Base-by-base conservation (phyloP, 2,888 invertebrate genomes). In the Parthenolecanium corni region DNA sequence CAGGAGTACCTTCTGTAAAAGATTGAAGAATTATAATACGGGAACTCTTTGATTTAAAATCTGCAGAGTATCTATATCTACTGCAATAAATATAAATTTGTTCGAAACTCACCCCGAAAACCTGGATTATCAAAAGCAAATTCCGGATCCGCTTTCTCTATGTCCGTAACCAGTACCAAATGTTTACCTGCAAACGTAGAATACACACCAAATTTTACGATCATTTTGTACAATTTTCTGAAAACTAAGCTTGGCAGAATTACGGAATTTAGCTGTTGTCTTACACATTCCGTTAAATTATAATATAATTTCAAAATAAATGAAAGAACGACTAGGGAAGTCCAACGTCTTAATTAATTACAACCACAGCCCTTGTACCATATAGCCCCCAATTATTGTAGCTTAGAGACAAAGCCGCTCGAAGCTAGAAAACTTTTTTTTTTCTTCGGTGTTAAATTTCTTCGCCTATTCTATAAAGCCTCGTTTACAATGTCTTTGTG, bases 61-160 rank as follows among this genome's bases (percentile, higher is more conserved):
- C 14, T 2, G 40, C 40, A 11, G 23, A 11, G 23, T 4, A 23
- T 23, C 23, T n/a, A n/a, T n/a, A 14, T 14, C 38, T 38, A 11
- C 14, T 38, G 9, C 38, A 38, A 14, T 38, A n/a, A 44, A 44
- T 2, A 18, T 14, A 44, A 44, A 44, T 44, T 44, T 14, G 20
- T 44, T 9, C 3, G 11, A n/a, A 1, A 44, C 65, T 68, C 65
- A 71, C 71, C 71, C 70, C 69, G 80, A 77, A 86, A 87, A 64
- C 86, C 85, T 18, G 85, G 85, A 76, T 87, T 87, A 74, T 87
- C 87, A 73, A 86, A 87, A 0, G 86, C 86, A 72, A 82, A 87
- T 68, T 85, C 83, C 68, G 82, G 82, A 67, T 83, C 84, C n/a
- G 84, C 84, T 62, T 82, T 83, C 71, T 86, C 86, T 0, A 85